Evolutionary conservation across 2,113 vertebrate genomes (phyloP).

Genomic region (human (Homo sapiens)): DNA sequence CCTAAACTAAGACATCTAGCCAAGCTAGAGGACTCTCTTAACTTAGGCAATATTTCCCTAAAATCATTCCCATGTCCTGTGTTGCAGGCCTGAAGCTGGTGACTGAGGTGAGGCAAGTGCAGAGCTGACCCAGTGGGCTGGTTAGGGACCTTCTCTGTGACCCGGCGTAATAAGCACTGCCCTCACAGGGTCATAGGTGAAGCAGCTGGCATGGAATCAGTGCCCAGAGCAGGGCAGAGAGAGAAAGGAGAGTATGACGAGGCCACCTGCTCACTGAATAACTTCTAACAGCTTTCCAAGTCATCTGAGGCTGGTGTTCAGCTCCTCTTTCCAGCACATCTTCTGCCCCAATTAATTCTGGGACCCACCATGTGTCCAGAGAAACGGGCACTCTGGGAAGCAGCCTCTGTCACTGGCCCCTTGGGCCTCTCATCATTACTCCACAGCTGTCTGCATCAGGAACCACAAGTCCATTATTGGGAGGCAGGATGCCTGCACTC

Average conservation of each 20-base stretch:
- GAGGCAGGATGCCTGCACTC: background rate
- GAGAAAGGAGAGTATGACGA: background rate
- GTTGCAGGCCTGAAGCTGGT: background rate
- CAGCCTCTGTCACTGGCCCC: background rate
- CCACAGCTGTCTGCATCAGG: background rate
- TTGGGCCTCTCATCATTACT: background rate
- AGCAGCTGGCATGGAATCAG: background rate
- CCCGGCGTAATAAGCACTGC: background rate
- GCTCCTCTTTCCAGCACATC: background rate
- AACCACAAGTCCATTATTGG: background rate
- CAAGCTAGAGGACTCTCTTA: background rate
- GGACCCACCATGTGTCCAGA: too few relatives aligned
- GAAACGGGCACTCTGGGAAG: accelerated
- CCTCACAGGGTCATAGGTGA: background rate
- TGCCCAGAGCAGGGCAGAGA: background rate
- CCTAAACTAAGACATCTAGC: too few relatives aligned
- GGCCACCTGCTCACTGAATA: background rate
- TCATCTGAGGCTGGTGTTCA: accelerated
- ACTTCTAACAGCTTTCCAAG: background rate
- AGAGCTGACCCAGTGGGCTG: background rate
- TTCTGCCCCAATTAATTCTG: background rate
- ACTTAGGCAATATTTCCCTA: background rate
- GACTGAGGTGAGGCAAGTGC: too few relatives aligned
- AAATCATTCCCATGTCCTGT: background rate
- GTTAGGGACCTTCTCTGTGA: background rate